Base-by-base conservation (phyloP, 2,888 invertebrate species). In the Drosophila barbarae region DNA sequence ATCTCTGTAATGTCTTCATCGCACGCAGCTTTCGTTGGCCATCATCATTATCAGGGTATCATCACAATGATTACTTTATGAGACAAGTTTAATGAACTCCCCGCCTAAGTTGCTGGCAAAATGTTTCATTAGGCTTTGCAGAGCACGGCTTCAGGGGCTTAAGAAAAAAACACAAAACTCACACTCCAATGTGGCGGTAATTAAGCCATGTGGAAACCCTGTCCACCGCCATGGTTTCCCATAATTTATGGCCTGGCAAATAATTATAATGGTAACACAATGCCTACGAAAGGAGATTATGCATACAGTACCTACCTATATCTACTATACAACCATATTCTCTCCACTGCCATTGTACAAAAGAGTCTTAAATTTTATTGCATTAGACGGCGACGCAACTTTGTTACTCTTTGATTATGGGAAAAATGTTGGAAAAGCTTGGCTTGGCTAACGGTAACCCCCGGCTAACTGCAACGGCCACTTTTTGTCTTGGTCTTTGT, bases 361-460 rank as follows among this genome's bases (percentile, higher is more conserved):
- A 81, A 81, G 74, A 73, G 83, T 74, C 77, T 81, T 84, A 84
- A 81, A 71, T 82, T 83, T 74, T 82, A 79, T 79, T 73, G 84
- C 80, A 72, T 68, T 51, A 60, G 66, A 53, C 36, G 67, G 50
- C 42, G 67, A 67, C 38, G 67, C 67, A 63, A 30, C 38, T 67
- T 60, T 59, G 72, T 67, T 67, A 46, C 46, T 57, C 79, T 74
- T 82, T 81, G 80, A 84, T 79, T 82, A 79, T 81, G 81, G 72
- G 83, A 84, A 80, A 67, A 67, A 64, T 35, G 60, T 15, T 13
- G 34, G 61, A 35, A 41, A 50, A 61, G 39, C 55, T n/a, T 39
- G 64, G 30, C 60, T 71, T 9, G 15, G 23, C 32, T 80, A 80
- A 80, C 79, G 79, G 79, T 80, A 84, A 65, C 42, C 46, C 64